Base-by-base conservation (phyloP, 2,113 vertebrate genomes). In the Peromyscus polionotus region DNA sequence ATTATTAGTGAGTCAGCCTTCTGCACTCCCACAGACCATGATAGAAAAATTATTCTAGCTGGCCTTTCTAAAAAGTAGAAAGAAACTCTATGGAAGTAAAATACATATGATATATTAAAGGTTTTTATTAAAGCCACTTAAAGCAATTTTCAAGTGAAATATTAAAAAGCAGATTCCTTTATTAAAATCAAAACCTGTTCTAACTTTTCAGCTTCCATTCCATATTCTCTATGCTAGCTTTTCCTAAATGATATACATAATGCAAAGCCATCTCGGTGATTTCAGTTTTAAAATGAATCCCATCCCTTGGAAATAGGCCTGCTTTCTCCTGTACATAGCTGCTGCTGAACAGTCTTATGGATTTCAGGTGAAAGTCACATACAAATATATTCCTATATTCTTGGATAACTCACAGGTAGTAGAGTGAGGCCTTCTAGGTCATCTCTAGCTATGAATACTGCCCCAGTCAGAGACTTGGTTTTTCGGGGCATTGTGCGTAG, bases 291-390 rank as follows among this genome's bases (percentile, higher is more conserved):
- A 48, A 36, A 88, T 79, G 28, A 65, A 7, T 57, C 28, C 31
- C 48, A 17, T 86, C 39, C n/a, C 45, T 39, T 95, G 42, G 89
- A 79, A 93, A 68, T 90, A 96, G 45, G 54, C 7, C 51, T 86
- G 94, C 95, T 88, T 92, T 94, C 98, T 81, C 90, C 39, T 95
- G 88, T 84, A 76, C 97, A 95, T 98, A 97, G 95, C 96, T 98
- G 98, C 98, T 76, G 51, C 97, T 95, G 87, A 97, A 96, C 96
- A 98, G 39, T 95, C 72, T 89, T 63, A 0, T 1, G 68, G 83
- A 70, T 91, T 13, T 63, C 79, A 90, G 84, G 89, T 96, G 75
- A 95, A 95, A 83, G 28, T 70, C 1, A 42, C 73, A 88, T 96
- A 83, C 68, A 7, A 5, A 76, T 67, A 33, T 88, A 96, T 39